These are phyloP conservation scores for Elanoides forficatus DNA, from an alignment of 2,113 vertebrate species.

Conservation along the genomic window DNA sequence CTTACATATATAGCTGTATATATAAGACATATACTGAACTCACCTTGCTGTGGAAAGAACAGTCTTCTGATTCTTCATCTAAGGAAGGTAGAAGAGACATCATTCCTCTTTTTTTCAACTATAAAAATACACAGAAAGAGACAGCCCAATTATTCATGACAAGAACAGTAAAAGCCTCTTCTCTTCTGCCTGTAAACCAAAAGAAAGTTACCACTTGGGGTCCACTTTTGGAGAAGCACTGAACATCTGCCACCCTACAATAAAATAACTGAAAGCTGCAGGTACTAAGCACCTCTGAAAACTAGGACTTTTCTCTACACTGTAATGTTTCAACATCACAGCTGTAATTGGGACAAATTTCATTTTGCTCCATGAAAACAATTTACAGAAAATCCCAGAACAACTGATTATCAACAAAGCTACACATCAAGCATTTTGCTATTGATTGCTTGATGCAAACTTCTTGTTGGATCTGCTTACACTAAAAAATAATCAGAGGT, in stretches of 20 bases:
- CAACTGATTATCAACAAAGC: background rate
- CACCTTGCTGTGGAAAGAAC: conserved; percentile 63
- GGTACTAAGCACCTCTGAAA: background rate
- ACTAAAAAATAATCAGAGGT: background rate
- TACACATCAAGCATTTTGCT: background rate
- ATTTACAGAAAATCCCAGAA: background rate
- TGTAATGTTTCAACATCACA: background rate
- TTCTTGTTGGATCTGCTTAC: background rate
- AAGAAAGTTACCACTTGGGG: background rate
- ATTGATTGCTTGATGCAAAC: background rate
- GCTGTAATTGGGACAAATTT: background rate
- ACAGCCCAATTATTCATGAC: background rate
- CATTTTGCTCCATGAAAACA: background rate
- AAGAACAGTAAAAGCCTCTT: background rate
- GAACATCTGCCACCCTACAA: background rate
- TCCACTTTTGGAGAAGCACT: background rate
- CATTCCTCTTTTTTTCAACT: conserved; percentile 65
- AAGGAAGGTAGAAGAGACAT: conserved; percentile 70
- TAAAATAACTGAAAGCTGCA: background rate
- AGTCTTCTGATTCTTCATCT: conserved; percentile 74
- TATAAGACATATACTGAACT: background rate
- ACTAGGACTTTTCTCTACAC: background rate
- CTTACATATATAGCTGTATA: background rate
- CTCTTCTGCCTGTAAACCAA: background rate
- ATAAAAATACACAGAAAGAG: conserved; percentile 3